Percentiles rank a stretch among this genome's conserved stretches.
Conservation (phyloP, 2,888 invertebrate species). For the Neoascia interrupta region DNA sequence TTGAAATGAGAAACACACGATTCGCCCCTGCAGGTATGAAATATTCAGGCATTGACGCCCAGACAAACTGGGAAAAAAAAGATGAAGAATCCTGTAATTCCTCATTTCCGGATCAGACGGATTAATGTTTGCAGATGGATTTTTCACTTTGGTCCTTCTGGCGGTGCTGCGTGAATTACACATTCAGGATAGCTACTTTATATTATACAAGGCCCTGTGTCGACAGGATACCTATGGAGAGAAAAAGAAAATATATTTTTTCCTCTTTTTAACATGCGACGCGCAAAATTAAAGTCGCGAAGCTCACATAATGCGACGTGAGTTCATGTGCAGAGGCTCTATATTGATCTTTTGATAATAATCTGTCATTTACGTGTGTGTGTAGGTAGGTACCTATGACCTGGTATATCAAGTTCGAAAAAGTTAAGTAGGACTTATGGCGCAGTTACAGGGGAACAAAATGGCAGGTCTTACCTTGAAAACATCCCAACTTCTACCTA, state of each 20-base stretch:
- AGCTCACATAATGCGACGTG: conserved; percentile 22
- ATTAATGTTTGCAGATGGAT: conserved; percentile 70
- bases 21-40: conserved; percentile 63
- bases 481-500: no score
- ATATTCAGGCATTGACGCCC: conserved; percentile 53
- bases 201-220: no score
- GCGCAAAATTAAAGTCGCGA: conserved; percentile 43
- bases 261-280: not conserved
- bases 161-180: conserved; percentile 24
- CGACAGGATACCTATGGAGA: no score
- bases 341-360: conserved; percentile 26
- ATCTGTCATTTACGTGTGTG: conserved; percentile 5
- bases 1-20: conserved; percentile 34
- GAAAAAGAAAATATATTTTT: no score
- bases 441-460: no score
- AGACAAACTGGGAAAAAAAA: conserved; percentile 35
- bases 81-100: conserved; percentile 54
- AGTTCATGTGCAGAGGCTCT: conserved; percentile 18
- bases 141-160: conserved; percentile 54
- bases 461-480: no score
- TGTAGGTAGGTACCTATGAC: not conserved
- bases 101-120: conserved; percentile 70
- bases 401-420: no score
- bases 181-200: conserved; percentile 32
- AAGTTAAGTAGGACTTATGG: conserved; percentile 12